phyloP scores from a whole-genome alignment of 2,113 vertebrate genomes.

The Athene noctua region DNA sequence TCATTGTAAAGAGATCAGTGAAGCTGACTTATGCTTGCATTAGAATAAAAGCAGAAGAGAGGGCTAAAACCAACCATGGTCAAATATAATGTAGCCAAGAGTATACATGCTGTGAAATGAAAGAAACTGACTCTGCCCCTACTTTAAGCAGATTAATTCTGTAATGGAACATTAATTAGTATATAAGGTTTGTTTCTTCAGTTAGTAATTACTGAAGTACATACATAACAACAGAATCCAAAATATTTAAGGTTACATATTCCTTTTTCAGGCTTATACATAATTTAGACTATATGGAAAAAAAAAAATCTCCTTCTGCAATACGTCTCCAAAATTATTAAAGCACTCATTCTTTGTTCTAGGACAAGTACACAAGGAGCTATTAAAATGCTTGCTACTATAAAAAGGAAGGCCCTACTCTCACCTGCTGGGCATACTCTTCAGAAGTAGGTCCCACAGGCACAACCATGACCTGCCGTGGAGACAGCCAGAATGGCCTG shows the following conservation, averaged over 20 bases:
- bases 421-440: constrained; percentile 85
- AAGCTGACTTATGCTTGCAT: neutral
- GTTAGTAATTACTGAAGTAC: neutral
- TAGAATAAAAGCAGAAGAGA: neutral
- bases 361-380: neutral
- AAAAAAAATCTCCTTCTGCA: too few relatives aligned
- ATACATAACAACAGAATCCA: neutral
- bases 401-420: neutral
- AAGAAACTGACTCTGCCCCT: neutral
- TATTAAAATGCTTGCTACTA: neutral
- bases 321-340: accelerated
- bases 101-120: neutral
- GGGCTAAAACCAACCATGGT: neutral
- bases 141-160: neutral
- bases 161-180: neutral
- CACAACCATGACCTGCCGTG: constrained; percentile 90
- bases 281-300: neutral
- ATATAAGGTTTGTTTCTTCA: neutral
- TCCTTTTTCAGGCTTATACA: neutral
- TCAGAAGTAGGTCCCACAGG: constrained; percentile 87
- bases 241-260: neutral
- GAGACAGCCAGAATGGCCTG: constrained; percentile 96
- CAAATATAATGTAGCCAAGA: neutral
- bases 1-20: neutral
- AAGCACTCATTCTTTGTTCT: neutral